These are phyloP conservation scores for Dioctria rufipes DNA, from an alignment of 2,888 invertebrate genomes.

Conservation along the genomic window DNA sequence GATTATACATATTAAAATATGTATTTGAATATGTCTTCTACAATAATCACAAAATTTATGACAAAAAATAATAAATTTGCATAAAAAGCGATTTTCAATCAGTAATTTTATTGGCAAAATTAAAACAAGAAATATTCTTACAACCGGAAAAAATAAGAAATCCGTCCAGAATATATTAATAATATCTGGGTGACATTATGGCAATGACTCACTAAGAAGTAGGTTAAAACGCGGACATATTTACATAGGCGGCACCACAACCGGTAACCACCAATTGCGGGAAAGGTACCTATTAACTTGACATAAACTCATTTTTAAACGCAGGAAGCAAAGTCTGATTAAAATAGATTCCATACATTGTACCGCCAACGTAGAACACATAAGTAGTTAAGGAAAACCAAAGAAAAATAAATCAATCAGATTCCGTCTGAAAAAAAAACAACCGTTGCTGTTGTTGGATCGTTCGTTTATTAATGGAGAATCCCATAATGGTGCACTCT, in stretches of 20 bases:
- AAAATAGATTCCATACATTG: not conserved
- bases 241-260: not conserved
- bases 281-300: constrained; percentile 1
- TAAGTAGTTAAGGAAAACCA: not conserved
- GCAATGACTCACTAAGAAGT: constrained; percentile 17
- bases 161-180: too few relatives aligned
- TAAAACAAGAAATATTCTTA: too few relatives aligned
- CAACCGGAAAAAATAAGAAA: too few relatives aligned
- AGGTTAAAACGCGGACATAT: constrained; percentile 31
- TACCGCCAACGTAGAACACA: too few relatives aligned
- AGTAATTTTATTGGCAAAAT: too few relatives aligned
- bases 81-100: too few relatives aligned
- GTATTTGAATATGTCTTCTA: too few relatives aligned
- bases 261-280: constrained; percentile 18
- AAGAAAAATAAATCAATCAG: not conserved
- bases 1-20: too few relatives aligned
- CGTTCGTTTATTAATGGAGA: not conserved
- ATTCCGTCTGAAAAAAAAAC: not conserved
- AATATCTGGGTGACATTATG: too few relatives aligned
- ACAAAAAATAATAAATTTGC: too few relatives aligned
- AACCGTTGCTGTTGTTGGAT: not conserved
- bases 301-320: constrained; percentile 7
- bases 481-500: not conserved
- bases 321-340: constrained; percentile 19
- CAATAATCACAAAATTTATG: too few relatives aligned